Evolutionary conservation across 2,888 invertebrate genomes (phyloP).

Genomic region (Troides aeacus): DNA sequence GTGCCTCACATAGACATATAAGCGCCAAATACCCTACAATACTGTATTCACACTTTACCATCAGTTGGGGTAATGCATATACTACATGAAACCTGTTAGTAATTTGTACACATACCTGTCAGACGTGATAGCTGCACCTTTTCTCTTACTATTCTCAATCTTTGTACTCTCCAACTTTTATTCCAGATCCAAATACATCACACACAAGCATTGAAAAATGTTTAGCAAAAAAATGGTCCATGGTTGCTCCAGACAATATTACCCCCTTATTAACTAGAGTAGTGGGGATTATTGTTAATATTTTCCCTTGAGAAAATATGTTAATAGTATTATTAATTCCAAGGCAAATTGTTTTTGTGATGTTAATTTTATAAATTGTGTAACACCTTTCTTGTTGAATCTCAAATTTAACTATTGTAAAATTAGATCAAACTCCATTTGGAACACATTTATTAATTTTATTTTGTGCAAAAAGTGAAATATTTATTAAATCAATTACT

Average conservation of each 20-base stretch:
- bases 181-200: conserved; percentile 52
- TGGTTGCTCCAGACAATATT: conserved; percentile 58
- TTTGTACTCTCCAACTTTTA: conserved; percentile 1
- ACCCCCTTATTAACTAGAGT: conserved; percentile 64
- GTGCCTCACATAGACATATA: no score
- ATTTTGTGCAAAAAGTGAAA: background rate
- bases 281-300: conserved; percentile 62
- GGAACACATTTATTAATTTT: background rate
- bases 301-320: conserved; percentile 28
- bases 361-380: no score
- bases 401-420: background rate
- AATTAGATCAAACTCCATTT: background rate
- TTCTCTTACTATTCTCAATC: background rate
- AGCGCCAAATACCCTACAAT: no score
- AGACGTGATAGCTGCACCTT: no score
- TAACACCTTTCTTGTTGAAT: background rate
- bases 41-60: no score
- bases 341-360: background rate
- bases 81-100: no score
- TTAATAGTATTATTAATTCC: background rate
- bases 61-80: no score
- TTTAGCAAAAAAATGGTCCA: conserved; percentile 60
- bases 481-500: background rate
- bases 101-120: no score
- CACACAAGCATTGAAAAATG: conserved; percentile 65